Percentiles rank a stretch among this genome's conserved stretches.
These are phyloP conservation scores for Diadumene lineata DNA, from an alignment of 92 coral and sea anemone species.

Conservation along the genomic window DNA sequence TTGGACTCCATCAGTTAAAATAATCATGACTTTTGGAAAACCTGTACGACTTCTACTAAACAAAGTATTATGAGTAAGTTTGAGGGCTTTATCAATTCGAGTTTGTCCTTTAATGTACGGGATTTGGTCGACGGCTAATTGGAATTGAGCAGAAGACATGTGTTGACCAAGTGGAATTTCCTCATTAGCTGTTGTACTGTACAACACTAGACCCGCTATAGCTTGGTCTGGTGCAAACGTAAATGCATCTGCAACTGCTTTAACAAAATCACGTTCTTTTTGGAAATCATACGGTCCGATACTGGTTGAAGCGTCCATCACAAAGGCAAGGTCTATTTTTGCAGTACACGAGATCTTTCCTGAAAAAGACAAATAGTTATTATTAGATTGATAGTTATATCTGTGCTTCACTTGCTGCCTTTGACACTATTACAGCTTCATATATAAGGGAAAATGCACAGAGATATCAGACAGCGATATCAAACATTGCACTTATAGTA, in stretches of 20 bases:
- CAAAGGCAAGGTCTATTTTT: slow-evolving; percentile 61
- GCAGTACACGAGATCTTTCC: slow-evolving; percentile 19
- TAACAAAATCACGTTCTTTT: slow-evolving; percentile 75
- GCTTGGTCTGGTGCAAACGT: slow-evolving; percentile 46
- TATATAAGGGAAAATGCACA: too few relatives aligned
- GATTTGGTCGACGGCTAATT: slow-evolving; percentile 58
- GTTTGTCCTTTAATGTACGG: slow-evolving; percentile 72
- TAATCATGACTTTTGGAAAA: slow-evolving; percentile 63
- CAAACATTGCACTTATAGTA: too few relatives aligned
- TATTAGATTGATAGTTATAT: too few relatives aligned
- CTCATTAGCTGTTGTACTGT: slow-evolving; percentile 62
- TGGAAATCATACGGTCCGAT: slow-evolving; percentile 61
- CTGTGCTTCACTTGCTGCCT: too few relatives aligned
- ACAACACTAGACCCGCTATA: slow-evolving; percentile 60
- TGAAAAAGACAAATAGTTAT: neutral
- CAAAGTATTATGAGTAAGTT: slow-evolving; percentile 54
- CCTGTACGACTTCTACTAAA: slow-evolving; percentile 58
- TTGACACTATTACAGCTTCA: too few relatives aligned
- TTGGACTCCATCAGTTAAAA: slow-evolving; percentile 73
- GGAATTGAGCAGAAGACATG: slow-evolving; percentile 27
- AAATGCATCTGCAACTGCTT: slow-evolving; percentile 64
- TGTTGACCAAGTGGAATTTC: slow-evolving; percentile 40
- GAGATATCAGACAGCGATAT: too few relatives aligned
- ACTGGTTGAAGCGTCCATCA: slow-evolving; percentile 85
- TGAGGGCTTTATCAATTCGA: slow-evolving; percentile 76